A percentile compares a stretch with the other conserved stretches of the same genome.
Conservation (phyloP, 92 coral and sea anemone species). For the Diadumene lineata region DNA sequence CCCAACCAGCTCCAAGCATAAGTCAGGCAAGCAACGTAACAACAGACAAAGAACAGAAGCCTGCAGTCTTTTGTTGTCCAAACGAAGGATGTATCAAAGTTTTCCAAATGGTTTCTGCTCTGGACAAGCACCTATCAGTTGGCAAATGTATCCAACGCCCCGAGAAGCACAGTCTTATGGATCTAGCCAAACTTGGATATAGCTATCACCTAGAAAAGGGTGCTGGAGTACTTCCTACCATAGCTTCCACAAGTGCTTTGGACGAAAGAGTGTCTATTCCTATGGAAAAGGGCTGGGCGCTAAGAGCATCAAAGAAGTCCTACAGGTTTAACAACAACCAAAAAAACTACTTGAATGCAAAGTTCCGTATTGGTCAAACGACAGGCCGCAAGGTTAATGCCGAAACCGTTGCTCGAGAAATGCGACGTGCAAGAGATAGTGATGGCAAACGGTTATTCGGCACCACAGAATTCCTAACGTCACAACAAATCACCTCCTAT, state of each 20-base stretch:
- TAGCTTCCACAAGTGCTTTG: not conserved
- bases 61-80: constrained; percentile 51
- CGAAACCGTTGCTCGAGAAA: too few species aligned
- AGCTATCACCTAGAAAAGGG: constrained; percentile 39
- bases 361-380: too few species aligned
- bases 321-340: too few species aligned
- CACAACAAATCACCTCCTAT: too few species aligned
- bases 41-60: not conserved
- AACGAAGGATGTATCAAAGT: constrained; percentile 57
- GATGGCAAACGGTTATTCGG: too few species aligned
- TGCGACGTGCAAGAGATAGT: too few species aligned
- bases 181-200: constrained; percentile 51
- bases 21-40: not conserved
- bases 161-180: constrained; percentile 53
- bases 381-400: too few species aligned
- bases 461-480: too few species aligned
- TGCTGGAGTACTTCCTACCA: constrained; percentile 27
- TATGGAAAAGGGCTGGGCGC: constrained; percentile 23
- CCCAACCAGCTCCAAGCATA: constrained; percentile 16
- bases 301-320: too few species aligned
- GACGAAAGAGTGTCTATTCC: not conserved
- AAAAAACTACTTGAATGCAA: too few species aligned
- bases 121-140: constrained; percentile 52
- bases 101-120: constrained; percentile 45
- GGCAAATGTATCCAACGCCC: constrained; percentile 44